phyloP scores from a whole-genome alignment of 2,797 vertebrate genomes.

The Orientallactaga sibirica region DNA sequence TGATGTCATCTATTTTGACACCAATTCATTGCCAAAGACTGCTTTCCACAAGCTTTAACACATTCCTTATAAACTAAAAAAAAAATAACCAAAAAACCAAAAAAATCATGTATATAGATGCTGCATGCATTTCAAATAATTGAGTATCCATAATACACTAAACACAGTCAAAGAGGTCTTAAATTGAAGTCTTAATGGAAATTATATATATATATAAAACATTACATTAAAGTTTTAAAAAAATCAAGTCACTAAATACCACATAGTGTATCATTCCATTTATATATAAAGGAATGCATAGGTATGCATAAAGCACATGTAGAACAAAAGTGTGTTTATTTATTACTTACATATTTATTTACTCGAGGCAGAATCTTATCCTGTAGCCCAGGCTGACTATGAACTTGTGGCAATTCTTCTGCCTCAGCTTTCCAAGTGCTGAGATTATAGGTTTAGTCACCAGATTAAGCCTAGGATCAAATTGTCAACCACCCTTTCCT shows the following conservation, averaged over 20 bases:
- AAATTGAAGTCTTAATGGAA: conserved; percentile 11
- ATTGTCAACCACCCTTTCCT: not conserved
- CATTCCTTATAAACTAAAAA: conserved; percentile 7
- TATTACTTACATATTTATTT: not conserved
- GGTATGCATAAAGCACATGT: not conserved
- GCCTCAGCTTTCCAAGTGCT: not conserved
- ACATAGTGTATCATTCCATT: not conserved
- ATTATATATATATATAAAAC: not conserved
- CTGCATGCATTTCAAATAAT: conserved; percentile 46
- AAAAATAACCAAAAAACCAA: not conserved
- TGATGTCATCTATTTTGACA: conserved; percentile 4
- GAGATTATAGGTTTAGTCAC: not conserved
- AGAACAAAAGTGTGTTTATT: not conserved
- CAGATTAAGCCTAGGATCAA: not conserved
- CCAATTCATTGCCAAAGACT: not conserved
- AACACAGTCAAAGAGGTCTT: not conserved
- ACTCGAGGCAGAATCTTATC: not conserved
- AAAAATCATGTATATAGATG: no score
- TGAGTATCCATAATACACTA: not conserved
- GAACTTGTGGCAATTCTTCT: not conserved
- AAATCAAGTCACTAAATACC: not conserved
- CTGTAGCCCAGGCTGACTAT: not conserved
- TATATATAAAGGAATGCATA: not conserved
- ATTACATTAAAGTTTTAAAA: not conserved
- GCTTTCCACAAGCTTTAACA: not conserved